Base-by-base conservation (phyloP, 2,888 invertebrate species). In the Hyles lineata region DNA sequence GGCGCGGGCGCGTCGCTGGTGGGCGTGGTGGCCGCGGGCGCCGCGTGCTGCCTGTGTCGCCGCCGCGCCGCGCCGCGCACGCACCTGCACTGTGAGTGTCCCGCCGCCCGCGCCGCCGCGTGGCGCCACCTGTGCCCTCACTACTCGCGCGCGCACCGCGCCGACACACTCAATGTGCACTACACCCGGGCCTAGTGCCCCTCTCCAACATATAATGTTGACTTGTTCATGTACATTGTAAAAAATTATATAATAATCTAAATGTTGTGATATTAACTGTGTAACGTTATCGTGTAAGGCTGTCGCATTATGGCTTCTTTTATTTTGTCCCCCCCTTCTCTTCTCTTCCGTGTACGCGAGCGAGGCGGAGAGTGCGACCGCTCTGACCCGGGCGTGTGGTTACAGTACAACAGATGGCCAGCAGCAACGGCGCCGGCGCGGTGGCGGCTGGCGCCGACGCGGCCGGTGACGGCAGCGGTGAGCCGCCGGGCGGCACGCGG, bases 341-440 rank as follows among this genome's bases (percentile, higher is more conserved):
- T 55, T n/a, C n/a, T n/a, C 55, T 55, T n/a, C 55, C 6, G 55
- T n/a, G 55, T 55, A 55, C 19, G 19, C 55, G n/a, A n/a, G 19
- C 55, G 55, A 17, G 55, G 55, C 7, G 55, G 55, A 55, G 3
- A n/a, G 55, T 55, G 19, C 55, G 55, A n/a, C 55, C 19, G 55
- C 55, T 55, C 55, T 73, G 73, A 74, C 74, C 73, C 72, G 58
- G 74, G 67, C 75, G 74, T 89, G 70, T 76, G 74, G 71, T 84
- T 95, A 76, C 95, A 97, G 97, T 97, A 91, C 96, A 97, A 95
- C 96, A 96, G 92, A 96, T 97, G 96, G 96, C 91, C 91, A 95
- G 92, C 95, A 95, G 95, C 90, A 95, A 96, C 94, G 93, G 92
- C 82, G 89, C 95, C 90, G 90, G 95, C 91, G 90, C 78, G 74